Conservation (phyloP, 1,140 invertebrate species). For the Metopolophium dirhodum region DNA sequence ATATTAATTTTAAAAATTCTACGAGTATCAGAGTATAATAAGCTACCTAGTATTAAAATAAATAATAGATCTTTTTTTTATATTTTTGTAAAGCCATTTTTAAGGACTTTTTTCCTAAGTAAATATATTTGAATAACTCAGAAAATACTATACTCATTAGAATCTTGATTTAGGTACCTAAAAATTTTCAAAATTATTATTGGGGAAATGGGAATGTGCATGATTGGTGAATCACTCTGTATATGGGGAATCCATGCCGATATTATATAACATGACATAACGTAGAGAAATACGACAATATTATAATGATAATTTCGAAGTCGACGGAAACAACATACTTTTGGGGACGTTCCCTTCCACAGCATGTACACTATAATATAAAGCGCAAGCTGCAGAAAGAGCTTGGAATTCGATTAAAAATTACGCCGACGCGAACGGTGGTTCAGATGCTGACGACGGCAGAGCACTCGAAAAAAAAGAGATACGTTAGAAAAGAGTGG, state of each 20-base stretch:
- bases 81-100: too few relatives aligned
- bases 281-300: background rate
- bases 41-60: too few relatives aligned
- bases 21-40: too few relatives aligned
- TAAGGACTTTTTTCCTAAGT: too few relatives aligned
- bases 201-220: background rate
- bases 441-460: background rate
- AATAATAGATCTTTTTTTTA: too few relatives aligned
- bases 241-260: fast-evolving
- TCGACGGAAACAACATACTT: background rate
- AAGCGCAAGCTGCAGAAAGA: background rate
- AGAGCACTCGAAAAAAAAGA: background rate
- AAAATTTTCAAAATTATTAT: background rate
- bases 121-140: too few relatives aligned
- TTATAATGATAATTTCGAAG: background rate
- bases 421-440: background rate
- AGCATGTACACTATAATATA: background rate
- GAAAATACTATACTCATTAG: too few relatives aligned
- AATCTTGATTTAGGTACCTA: too few relatives aligned
- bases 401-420: background rate
- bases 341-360: background rate
- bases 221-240: background rate
- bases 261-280: background rate
- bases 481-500: background rate
- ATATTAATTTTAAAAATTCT: too few relatives aligned